A percentile compares a stretch with the other conserved stretches of the same genome.
These are phyloP conservation scores for Daphoenositta chrysoptera DNA, from an alignment of 2,113 vertebrate species.

Conservation along the genomic window DNA sequence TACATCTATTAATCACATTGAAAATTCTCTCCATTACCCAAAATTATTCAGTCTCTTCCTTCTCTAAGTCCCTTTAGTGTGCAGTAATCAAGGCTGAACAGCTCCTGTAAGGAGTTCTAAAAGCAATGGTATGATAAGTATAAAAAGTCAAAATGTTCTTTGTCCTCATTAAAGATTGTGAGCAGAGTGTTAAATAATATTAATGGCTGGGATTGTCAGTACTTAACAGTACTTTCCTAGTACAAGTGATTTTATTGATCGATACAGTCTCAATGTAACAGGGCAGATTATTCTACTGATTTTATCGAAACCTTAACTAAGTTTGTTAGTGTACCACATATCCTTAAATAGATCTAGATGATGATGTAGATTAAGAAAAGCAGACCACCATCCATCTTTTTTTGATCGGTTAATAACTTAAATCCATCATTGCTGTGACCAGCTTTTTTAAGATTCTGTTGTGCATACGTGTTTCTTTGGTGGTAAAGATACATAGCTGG, in stretches of 20 bases:
- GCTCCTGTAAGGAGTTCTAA: neutral
- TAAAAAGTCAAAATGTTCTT: constrained; percentile 78
- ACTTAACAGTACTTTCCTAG: constrained; percentile 87
- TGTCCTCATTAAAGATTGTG: constrained; percentile 91
- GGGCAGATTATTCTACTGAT: constrained; percentile 92
- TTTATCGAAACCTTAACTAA: constrained; percentile 97
- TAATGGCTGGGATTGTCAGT: constrained; percentile 94
- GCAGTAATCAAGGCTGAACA: constrained; percentile 17
- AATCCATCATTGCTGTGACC: constrained; percentile 95
- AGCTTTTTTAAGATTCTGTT: constrained; percentile 69
- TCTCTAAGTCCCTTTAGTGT: neutral
- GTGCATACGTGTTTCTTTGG: constrained; percentile 71
- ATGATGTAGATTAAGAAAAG: constrained; percentile 98
- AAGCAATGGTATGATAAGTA: constrained; percentile 51
- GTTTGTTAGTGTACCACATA: constrained; percentile 93
- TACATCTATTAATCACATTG: constrained; percentile 7
- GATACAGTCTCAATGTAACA: constrained; percentile 80
- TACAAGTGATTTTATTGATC: constrained; percentile 98
- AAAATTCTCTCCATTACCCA: constrained; percentile 35
- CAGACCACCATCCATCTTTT: constrained; percentile 95
- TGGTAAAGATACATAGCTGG: constrained; percentile 15
- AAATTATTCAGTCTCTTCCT: constrained; percentile 25
- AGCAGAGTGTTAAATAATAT: constrained; percentile 98
- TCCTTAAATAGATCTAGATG: constrained; percentile 99
- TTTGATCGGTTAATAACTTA: constrained; percentile 99